These are phyloP conservation scores for Dunckerocampus dactyliophorus DNA, from an alignment of 2,113 vertebrate genomes.

Conservation along the genomic window DNA sequence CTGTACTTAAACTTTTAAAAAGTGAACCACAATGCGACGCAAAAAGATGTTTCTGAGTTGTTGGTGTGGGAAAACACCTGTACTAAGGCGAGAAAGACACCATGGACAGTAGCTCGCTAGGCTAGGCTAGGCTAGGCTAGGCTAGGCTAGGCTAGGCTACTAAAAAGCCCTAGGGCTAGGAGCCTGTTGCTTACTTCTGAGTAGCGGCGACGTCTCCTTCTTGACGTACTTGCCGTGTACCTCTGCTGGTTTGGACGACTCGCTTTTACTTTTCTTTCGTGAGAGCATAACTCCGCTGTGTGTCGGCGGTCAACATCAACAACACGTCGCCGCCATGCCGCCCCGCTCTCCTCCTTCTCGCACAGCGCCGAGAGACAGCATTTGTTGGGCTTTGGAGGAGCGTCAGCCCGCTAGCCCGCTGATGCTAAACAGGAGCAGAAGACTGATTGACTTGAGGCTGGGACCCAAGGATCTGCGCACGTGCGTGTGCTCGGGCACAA, in stretches of 20 bases:
- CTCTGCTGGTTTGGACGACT: constrained; percentile 92
- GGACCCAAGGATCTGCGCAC: too few species aligned
- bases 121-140: not conserved
- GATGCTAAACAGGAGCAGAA: too few species aligned
- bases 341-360: constrained; percentile 16
- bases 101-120: not conserved
- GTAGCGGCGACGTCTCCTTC: constrained; percentile 94
- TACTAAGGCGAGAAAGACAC: too few species aligned
- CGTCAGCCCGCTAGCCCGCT: not conserved
- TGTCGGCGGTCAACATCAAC: constrained; percentile 40
- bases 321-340: constrained; percentile 33
- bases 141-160: not conserved
- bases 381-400: constrained; percentile 14
- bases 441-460: too few species aligned
- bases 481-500: too few species aligned
- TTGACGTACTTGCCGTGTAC: constrained; percentile 98
- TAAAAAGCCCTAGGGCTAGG: not conserved
- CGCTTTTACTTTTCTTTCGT: constrained; percentile 93
- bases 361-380: constrained; percentile 34
- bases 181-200: constrained; percentile 83
- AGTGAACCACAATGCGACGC: too few species aligned
- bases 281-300: constrained; percentile 83
- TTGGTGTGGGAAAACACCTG: too few species aligned
- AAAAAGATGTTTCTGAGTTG: too few species aligned
- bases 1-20: too few species aligned